These are phyloP conservation scores for Ochropacha duplaris DNA, from an alignment of 2,888 invertebrate species.

Conservation along the genomic window DNA sequence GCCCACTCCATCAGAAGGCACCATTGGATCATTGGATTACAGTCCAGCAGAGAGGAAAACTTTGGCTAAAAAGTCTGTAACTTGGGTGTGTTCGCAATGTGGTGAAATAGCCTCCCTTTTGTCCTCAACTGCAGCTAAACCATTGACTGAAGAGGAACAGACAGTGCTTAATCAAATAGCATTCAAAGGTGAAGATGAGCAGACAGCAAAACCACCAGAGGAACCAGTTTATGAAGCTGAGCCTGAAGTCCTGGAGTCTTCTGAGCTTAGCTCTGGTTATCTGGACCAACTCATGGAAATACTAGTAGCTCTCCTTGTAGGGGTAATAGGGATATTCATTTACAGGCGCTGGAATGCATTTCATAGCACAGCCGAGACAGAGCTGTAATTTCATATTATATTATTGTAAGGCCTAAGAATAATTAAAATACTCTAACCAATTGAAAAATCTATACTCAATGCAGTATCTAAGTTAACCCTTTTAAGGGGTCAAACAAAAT, in stretches of 20 bases:
- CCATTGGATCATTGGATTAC: conserved; percentile 95
- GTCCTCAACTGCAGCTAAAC: conserved; percentile 74
- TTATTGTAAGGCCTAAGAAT: conserved; percentile 30
- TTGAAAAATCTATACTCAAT: not conserved
- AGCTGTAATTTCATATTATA: conserved; percentile 43
- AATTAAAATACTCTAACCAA: conserved; percentile 4
- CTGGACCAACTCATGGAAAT: conserved; percentile 73
- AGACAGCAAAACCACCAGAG: conserved; percentile 56
- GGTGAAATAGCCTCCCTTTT: conserved; percentile 67
- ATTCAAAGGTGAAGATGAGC: conserved; percentile 77
- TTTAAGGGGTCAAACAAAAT: not conserved
- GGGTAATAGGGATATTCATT: conserved; percentile 71
- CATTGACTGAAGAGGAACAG: conserved; percentile 75
- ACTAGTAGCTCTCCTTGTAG: conserved; percentile 68
- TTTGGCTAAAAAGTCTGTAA: conserved; percentile 88
- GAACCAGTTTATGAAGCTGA: conserved; percentile 60
- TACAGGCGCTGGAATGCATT: conserved; percentile 71
- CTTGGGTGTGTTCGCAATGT: conserved; percentile 69
- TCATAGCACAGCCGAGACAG: conserved; percentile 51
- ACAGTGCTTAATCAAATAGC: conserved; percentile 76
- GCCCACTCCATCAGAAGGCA: conserved; percentile 94
- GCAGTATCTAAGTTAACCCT: not conserved
- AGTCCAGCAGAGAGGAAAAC: conserved; percentile 90
- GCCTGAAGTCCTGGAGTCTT: conserved; percentile 61
- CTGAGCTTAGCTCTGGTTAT: conserved; percentile 63